Evolutionary conservation across 2,888 invertebrate species (phyloP).

Genomic region (Conops quadrifasciatus): DNA sequence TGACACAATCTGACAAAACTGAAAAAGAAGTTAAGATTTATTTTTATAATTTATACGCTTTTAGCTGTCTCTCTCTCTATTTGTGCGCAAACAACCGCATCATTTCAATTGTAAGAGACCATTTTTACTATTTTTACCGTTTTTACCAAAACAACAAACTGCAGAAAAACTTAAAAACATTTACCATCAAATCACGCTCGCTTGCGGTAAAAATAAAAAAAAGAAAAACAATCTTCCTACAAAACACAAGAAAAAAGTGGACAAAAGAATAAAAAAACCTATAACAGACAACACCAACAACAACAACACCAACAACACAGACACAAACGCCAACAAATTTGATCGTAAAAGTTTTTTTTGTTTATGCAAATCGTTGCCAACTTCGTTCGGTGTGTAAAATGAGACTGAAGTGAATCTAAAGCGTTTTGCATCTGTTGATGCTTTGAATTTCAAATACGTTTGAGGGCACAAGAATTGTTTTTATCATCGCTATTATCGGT

Average conservation of each 20-base stretch:
- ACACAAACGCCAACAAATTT: too few species aligned
- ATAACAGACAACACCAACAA: neutral
- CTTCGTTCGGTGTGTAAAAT: neutral
- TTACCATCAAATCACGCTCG: neutral
- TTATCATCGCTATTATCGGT: slow-evolving; percentile 32
- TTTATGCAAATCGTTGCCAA: too few species aligned
- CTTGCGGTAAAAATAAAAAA: slow-evolving; percentile 17
- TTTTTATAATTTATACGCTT: too few species aligned
- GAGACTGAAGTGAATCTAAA: neutral
- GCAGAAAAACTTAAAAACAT: too few species aligned
- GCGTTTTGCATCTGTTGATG: neutral
- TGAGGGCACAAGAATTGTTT: neutral
- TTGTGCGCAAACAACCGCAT: too few species aligned
- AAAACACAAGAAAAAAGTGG: neutral
- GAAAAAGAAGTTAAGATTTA: too few species aligned
- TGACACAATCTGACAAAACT: too few species aligned
- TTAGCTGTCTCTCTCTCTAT: too few species aligned
- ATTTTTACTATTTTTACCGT: too few species aligned
- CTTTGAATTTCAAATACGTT: neutral
- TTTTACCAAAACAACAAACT: too few species aligned
- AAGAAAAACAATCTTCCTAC: neutral
- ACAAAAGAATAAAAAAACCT: neutral
- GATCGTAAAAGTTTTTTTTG: too few species aligned
- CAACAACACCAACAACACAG: neutral
- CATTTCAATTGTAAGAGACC: too few species aligned